Conservation (phyloP, 1,140 invertebrate genomes). For the Chironomus striatipennis region DNA sequence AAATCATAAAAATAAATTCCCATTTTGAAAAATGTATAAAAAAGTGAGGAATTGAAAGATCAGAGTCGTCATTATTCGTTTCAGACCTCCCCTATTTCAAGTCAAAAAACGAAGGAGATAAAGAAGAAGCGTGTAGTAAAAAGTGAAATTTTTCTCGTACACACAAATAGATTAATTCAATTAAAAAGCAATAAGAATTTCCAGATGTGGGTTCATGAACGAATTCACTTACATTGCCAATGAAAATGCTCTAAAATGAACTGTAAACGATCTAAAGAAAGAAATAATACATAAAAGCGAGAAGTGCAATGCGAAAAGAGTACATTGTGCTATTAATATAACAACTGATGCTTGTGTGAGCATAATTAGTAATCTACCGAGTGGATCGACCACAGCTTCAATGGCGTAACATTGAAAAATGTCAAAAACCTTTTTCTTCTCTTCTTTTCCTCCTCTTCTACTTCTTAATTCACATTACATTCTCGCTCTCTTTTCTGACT, state of each 20-base stretch:
- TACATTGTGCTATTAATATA: no score
- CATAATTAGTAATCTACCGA: slow-evolving; percentile 13
- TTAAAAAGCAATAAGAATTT: background rate
- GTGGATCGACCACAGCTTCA: slow-evolving; percentile 5
- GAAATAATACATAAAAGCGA: no score
- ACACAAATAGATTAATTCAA: background rate
- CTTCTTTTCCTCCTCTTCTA: background rate
- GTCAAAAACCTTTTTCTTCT: slow-evolving; percentile 19
- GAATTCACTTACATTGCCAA: background rate
- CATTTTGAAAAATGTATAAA: background rate
- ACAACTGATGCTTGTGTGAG: background rate
- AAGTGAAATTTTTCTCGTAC: no score
- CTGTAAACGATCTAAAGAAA: no score
- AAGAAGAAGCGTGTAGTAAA: no score
- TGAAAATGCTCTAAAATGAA: no score
- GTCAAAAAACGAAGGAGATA: no score
- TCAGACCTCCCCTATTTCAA: no score
- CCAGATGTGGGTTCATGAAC: slow-evolving; percentile 11
- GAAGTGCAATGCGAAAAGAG: no score
- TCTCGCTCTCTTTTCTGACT: background rate
- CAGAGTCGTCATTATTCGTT: no score
- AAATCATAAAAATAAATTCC: background rate
- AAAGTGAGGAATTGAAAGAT: no score
- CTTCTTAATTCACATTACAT: background rate
- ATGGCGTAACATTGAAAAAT: slow-evolving; percentile 21